Evolutionary conservation across 1,140 invertebrate species (phyloP).

Genomic region (Anastatus disparis): DNA sequence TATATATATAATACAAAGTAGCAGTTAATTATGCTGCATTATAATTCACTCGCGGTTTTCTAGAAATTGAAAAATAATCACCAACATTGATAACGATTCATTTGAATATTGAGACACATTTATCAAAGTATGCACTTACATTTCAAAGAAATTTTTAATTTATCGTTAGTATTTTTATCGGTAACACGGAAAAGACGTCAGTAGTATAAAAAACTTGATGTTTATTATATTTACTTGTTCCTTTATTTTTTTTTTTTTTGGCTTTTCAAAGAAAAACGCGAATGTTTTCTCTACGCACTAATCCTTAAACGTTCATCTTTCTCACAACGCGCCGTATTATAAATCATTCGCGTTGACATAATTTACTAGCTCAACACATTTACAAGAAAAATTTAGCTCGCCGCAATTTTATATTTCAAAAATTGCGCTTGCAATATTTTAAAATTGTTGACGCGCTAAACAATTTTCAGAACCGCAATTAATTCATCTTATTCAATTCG

Average conservation of each 20-base stretch:
- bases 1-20: conserved; percentile 39
- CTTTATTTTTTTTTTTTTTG: conserved; percentile 1
- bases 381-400: conserved; percentile 30
- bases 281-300: conserved; percentile 11
- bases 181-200: background rate
- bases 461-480: background rate
- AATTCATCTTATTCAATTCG: background rate
- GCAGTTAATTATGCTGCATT: conserved; percentile 9
- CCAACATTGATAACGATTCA: too few relatives aligned
- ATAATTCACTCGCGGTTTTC: background rate
- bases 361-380: conserved; percentile 30
- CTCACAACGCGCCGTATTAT: background rate
- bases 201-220: background rate
- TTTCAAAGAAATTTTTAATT: too few relatives aligned
- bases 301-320: background rate
- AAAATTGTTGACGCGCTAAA: background rate
- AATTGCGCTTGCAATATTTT: background rate
- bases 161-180: too few relatives aligned
- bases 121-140: too few relatives aligned
- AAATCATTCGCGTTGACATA: conserved; percentile 24
- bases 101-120: too few relatives aligned
- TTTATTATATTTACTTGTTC: too few relatives aligned
- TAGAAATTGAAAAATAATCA: too few relatives aligned
- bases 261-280: conserved; percentile 6
- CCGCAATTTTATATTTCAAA: background rate